Conservation (phyloP, 2,113 vertebrate species). For the Pachycephala philippinensis region DNA sequence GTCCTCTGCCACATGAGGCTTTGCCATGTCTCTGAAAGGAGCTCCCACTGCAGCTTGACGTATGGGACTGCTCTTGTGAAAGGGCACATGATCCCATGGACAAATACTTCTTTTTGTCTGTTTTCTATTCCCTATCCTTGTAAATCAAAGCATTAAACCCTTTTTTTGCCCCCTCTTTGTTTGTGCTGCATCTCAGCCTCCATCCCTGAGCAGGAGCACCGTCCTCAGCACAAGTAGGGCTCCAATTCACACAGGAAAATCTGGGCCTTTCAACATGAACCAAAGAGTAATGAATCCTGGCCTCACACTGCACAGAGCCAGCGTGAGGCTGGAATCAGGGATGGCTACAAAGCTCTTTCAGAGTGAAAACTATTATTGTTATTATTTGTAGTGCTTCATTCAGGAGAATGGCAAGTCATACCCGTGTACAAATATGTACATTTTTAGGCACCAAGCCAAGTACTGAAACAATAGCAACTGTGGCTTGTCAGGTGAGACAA, state of each 20-base stretch:
- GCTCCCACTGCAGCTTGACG: neutral
- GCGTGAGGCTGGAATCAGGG: neutral
- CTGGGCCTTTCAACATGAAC: neutral
- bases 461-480: neutral
- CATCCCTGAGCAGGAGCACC: neutral
- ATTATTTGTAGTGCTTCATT: slow-evolving; percentile 48
- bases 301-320: neutral
- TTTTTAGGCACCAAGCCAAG: neutral
- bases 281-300: neutral
- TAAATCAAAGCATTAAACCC: neutral
- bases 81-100: neutral
- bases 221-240: neutral
- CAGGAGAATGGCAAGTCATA: neutral
- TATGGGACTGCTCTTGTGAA: neutral
- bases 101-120: neutral
- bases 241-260: neutral
- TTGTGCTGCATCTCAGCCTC: neutral
- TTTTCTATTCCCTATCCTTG: neutral
- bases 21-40: neutral
- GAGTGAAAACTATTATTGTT: slow-evolving; percentile 3
- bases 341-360: neutral
- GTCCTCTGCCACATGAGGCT: neutral
- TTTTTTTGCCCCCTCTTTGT: neutral
- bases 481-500: slow-evolving; percentile 42
- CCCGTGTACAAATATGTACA: neutral